Evolutionary conservation across 2,888 invertebrate species (phyloP).

Genomic region (Drosophila mettleri): DNA sequence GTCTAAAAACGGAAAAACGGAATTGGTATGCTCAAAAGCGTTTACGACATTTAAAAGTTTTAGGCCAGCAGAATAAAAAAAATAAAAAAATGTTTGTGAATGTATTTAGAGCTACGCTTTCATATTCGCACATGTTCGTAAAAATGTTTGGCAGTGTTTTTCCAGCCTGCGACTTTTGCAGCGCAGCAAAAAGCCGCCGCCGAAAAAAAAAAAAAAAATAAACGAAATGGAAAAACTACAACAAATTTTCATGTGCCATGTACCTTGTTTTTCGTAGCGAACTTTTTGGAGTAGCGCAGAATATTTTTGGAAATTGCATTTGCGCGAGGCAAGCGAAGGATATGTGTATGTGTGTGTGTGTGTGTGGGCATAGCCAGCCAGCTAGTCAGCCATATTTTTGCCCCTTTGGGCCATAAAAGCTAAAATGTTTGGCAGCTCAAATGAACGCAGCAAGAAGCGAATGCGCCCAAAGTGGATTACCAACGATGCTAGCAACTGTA

Average conservation of each 20-base stretch:
- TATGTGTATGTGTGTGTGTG: neutral
- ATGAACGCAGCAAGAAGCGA: slow-evolving; percentile 60
- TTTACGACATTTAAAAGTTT: slow-evolving; percentile 54
- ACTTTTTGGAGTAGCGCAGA: slow-evolving; percentile 51
- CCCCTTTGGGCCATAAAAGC: slow-evolving; percentile 62
- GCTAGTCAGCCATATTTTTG: slow-evolving; percentile 41
- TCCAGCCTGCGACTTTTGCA: slow-evolving; percentile 21
- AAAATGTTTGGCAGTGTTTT: slow-evolving; percentile 36
- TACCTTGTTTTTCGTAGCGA: slow-evolving; percentile 46
- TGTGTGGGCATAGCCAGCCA: neutral
- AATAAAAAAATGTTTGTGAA: slow-evolving; percentile 24
- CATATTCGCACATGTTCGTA: slow-evolving; percentile 32
- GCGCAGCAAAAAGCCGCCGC: slow-evolving; percentile 14
- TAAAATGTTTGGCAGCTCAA: slow-evolving; percentile 74
- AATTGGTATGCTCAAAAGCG: slow-evolving; percentile 42
- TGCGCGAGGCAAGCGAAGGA: slow-evolving; percentile 24
- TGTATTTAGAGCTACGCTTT: slow-evolving; percentile 32
- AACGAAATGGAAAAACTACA: slow-evolving; percentile 41
- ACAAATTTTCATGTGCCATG: slow-evolving; percentile 57
- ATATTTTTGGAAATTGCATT: slow-evolving; percentile 62
- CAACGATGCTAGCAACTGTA: slow-evolving; percentile 29
- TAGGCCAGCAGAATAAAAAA: slow-evolving; percentile 5
- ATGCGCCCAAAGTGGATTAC: slow-evolving; percentile 71
- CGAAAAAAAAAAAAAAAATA: slow-evolving; percentile 3
- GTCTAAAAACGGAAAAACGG: slow-evolving; percentile 31